Percentiles rank a stretch among this genome's conserved stretches.
Conservation (phyloP, 2,113 vertebrate species). For the Charadrius vociferus region DNA sequence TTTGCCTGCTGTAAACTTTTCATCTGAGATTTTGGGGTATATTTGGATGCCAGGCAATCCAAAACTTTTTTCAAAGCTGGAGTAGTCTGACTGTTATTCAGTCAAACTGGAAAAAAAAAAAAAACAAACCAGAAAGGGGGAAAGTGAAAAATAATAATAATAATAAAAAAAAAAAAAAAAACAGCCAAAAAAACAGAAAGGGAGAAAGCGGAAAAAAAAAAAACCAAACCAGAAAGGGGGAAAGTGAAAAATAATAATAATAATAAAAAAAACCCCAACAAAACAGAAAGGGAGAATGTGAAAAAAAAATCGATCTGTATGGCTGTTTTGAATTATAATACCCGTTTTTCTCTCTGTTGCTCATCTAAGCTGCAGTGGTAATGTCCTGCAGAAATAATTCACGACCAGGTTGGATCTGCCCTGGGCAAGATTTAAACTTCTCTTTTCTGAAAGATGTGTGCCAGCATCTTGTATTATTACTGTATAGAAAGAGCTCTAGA, state of each 20-base stretch:
- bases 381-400: neutral
- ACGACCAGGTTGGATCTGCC: neutral
- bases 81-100: neutral
- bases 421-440: neutral
- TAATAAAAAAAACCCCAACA: no score
- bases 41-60: neutral
- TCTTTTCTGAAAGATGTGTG: neutral
- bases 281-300: neutral
- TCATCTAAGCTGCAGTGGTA: neutral
- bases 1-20: neutral
- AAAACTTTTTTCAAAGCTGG: neutral
- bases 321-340: neutral
- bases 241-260: no score
- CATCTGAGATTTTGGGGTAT: neutral
- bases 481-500: neutral
- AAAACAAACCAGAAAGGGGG: neutral
- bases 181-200: neutral
- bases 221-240: neutral
- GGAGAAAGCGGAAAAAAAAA: neutral
- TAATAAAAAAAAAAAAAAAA: no score
- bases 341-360: neutral
- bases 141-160: neutral
- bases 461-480: neutral
- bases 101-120: neutral
- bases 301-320: neutral